Percentiles rank a stretch among this genome's conserved stretches.
Conservation (phyloP, 2,797 vertebrate genomes). For the Diglossa cyanea region DNA sequence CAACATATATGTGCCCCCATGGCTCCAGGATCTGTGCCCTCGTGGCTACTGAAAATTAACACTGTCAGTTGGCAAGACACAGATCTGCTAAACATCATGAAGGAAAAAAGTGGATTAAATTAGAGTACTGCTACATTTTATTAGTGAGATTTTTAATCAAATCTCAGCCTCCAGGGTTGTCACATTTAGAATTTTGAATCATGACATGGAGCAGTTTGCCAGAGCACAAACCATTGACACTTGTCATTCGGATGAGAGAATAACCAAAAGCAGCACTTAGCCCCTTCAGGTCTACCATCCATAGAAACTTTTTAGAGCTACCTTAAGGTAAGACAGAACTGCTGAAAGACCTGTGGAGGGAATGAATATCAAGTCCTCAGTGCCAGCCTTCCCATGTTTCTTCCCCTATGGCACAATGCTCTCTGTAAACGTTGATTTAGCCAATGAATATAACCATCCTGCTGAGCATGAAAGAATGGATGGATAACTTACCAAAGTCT, state of each 20-base stretch:
- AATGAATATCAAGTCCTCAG: not conserved
- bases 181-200: not conserved
- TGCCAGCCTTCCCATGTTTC: accelerated
- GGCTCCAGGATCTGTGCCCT: no score
- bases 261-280: not conserved
- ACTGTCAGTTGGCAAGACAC: accelerated
- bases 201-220: not conserved
- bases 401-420: not conserved
- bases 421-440: not conserved
- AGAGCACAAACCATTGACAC: not conserved
- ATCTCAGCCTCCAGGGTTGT: not conserved
- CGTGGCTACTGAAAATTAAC: accelerated
- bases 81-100: not conserved
- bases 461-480: not conserved
- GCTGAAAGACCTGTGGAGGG: accelerated
- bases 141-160: not conserved
- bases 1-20: accelerated
- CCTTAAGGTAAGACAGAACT: not conserved
- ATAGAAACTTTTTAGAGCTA: not conserved
- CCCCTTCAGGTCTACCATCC: not conserved
- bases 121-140: not conserved
- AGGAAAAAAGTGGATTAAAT: not conserved
- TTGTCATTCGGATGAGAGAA: not conserved
- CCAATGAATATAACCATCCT: not conserved
- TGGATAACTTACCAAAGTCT: not conserved